A percentile compares a stretch with the other conserved stretches of the same genome.
These are phyloP conservation scores for Redunca redunca DNA, from an alignment of 2,113 vertebrate species.

Conservation along the genomic window DNA sequence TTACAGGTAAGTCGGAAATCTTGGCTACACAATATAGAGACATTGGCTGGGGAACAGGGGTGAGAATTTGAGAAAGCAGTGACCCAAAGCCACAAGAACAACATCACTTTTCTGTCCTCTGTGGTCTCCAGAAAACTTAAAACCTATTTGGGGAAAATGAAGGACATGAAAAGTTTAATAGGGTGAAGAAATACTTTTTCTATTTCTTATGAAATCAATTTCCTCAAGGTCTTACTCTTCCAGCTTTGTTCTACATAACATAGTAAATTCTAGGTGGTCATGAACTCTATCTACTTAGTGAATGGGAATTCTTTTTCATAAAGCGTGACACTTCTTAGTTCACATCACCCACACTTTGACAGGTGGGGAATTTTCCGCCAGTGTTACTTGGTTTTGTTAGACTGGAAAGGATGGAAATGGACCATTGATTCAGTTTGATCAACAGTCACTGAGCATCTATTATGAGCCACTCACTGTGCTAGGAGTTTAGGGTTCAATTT, in stretches of 20 bases:
- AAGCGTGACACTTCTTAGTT: background rate
- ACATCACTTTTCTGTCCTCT: background rate
- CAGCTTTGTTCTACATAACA: background rate
- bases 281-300: background rate
- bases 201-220: conserved; percentile 24
- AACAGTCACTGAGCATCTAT: background rate
- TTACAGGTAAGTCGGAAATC: conserved; percentile 23
- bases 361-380: background rate
- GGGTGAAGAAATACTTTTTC: background rate
- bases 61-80: background rate
- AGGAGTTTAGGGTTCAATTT: background rate
- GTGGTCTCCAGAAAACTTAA: background rate
- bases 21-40: background rate
- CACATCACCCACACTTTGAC: background rate
- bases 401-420: background rate
- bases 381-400: background rate
- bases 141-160: conserved; percentile 20
- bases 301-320: background rate
- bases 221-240: background rate
- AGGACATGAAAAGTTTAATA: background rate
- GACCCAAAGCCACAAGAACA: background rate
- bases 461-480: background rate
- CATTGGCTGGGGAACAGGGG: background rate
- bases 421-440: background rate
- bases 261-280: background rate